Base-by-base conservation (phyloP, 2,888 invertebrate genomes). In the Cryptocephalus primarius region DNA sequence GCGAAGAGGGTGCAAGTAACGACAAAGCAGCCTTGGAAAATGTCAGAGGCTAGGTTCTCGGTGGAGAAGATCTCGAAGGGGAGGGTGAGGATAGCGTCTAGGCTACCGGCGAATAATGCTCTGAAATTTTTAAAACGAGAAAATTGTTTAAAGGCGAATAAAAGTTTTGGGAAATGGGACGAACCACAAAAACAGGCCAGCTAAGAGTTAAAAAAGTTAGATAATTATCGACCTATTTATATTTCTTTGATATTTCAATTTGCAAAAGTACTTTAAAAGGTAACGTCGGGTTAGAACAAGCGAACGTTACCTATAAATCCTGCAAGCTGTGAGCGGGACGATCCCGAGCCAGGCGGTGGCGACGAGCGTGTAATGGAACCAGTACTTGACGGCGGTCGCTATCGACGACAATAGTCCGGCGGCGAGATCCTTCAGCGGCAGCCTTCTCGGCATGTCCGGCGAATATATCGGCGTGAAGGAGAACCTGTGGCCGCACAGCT, bases 381-480 rank as follows among this genome's bases (percentile, higher is more conserved):
- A 97, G 68, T 92, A 94, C 63, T 92, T 87, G 1, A 96, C 85
- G 1, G 95, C 96, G 39, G 90, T 89, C 3, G 85, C 85, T 32
- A 96, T 82, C 13, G 93, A 95, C 4, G 87, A 82, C 45, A 93
- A 75, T 42, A 96, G 72, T 2, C 99, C 99, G 40, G 88, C 87
- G 1, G 93, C 79, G 8, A 99, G 88, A 70, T 97, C 97, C 55
- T 83, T 81, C 32, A 99, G 74, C 0, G 99, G 99, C 60, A 99
- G 74, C 50, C 96, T 79, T 50, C 95, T 82, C n/a, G 99, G 99
- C 99, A 99, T 99, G 68, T 99, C 97, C 32, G 96, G 93, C n/a
- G 96, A 93, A 72, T 99, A 99, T 60, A 99, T 97, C 32, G 99
- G 99, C 64, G 93, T 94, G 66, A 99, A 99, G 4, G 94, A 92